Evolutionary conservation across 2,888 invertebrate species (phyloP), one percentile per base, ranked within the genome.

Genomic region (Orgyia antiqua): DNA sequence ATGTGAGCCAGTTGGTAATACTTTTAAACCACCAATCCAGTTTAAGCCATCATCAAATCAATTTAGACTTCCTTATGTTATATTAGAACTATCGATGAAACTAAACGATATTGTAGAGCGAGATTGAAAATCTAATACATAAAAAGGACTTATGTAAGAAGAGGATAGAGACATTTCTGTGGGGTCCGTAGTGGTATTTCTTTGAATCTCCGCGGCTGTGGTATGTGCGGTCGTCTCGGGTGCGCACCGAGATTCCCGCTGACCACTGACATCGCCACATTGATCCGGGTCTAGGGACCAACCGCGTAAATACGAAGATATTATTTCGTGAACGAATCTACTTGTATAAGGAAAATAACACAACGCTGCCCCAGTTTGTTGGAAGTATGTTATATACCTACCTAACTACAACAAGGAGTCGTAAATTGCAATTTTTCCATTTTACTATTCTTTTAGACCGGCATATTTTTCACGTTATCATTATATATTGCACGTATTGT

Each of bases 231-330:
- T 71, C 59, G 55, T 45, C 52, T 36, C 29, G 36, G 55, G 58
- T 52, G 33, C 50, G 45, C 49, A 42, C 68, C 55, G 77, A 79
- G 83, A 82, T 82, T 80, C 72, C 60, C 51, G 67, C 68, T 69
- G 75, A 74, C 69, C 74, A 69, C 62, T 51, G 62, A 68, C 67
- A 52, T 38, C 32, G 39, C 51, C 45, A 47, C 52, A 64, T 62
- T 72, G 74, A 75, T 66, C 63, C 55, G 65, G 72, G 66, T 60
- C 44, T 47, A 46, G 37, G 41, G 47, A 41, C 39, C 40, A 45
- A 13, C 27, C 39, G 33, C 40, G 42, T 31, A 44, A 47, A 50
- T 43, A 50, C 38, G 27, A 29, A 46, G 33, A 42, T 57, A 54
- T n/a, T n/a, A 48, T 32, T 27, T 39, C 37, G 40, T 43, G 40